A percentile compares a stretch with the other conserved stretches of the same genome.
Evolutionary conservation across 2,797 vertebrate genomes (phyloP).

Genomic region (Chelmon rostratus): DNA sequence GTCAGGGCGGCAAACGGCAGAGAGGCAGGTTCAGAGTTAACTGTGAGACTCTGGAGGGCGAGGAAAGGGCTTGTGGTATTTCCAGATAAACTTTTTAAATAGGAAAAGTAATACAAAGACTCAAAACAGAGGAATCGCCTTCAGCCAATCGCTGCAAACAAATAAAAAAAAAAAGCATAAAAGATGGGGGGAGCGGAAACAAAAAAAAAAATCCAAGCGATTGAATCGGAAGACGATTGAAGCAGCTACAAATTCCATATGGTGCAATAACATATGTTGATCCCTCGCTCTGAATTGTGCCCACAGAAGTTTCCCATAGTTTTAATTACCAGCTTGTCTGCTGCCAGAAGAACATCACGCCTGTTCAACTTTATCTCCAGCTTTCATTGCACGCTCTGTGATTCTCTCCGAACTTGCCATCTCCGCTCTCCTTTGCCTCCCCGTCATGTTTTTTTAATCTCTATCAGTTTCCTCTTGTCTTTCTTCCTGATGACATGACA

Average conservation of each 20-base stretch:
- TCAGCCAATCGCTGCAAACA: conserved; percentile 29
- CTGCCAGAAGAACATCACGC: conserved; percentile 48
- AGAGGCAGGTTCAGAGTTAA: conserved; percentile 33
- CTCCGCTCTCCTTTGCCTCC: conserved; percentile 40
- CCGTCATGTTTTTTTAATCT: conserved; percentile 48
- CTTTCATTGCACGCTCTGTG: conserved; percentile 43
- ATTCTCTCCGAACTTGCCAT: conserved; percentile 30
- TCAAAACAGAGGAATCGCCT: conserved; percentile 21
- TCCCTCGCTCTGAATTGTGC: conserved; percentile 29
- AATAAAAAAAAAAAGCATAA: conserved; percentile 45
- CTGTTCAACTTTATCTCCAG: conserved; percentile 42
- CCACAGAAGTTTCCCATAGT: conserved; percentile 60
- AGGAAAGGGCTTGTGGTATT: conserved; percentile 6
- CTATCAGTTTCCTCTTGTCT: conserved; percentile 57
- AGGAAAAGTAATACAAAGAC: conserved; percentile 15
- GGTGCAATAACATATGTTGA: conserved; percentile 49
- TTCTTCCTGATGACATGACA: conserved; percentile 61
- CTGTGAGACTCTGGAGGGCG: not conserved
- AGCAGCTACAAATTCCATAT: conserved; percentile 51
- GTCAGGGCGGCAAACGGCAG: conserved; percentile 46
- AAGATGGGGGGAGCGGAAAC: conserved; percentile 29
- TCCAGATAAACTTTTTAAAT: conserved; percentile 16
- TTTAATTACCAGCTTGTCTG: conserved; percentile 71
- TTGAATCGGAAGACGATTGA: conserved; percentile 45
- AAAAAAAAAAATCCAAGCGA: conserved; percentile 18